These are phyloP conservation scores for Achlya flavicornis DNA, from an alignment of 2,888 invertebrate species.

Conservation along the genomic window DNA sequence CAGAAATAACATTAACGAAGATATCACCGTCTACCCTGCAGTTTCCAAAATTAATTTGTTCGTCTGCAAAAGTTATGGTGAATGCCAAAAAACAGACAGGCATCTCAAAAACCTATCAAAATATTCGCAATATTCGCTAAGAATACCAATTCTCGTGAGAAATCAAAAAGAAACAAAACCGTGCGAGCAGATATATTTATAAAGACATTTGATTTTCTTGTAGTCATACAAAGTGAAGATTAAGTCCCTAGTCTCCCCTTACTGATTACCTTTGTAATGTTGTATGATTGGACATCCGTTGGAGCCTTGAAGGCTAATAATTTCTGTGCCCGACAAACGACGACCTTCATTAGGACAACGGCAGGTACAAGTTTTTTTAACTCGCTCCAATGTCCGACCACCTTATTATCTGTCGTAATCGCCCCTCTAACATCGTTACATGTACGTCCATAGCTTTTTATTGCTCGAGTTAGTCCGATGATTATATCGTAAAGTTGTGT, in stretches of 20 bases:
- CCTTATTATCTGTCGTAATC: constrained; percentile 64
- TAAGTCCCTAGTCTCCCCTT: constrained; percentile 32
- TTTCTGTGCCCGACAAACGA: constrained; percentile 43
- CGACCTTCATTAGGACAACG: constrained; percentile 70
- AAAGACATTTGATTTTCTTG: constrained; percentile 22
- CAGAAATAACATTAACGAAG: too few relatives aligned
- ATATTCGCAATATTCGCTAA: neutral
- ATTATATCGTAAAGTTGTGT: constrained; percentile 37
- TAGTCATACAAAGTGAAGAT: constrained; percentile 24
- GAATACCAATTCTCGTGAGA: neutral
- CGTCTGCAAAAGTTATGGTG: neutral
- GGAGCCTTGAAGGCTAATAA: constrained; percentile 44
- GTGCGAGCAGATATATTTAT: constrained; percentile 1
- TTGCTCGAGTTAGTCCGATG: constrained; percentile 37
- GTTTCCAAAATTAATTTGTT: too few relatives aligned
- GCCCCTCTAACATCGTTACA: constrained; percentile 41
- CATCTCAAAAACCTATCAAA: neutral
- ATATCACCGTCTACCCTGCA: too few relatives aligned
- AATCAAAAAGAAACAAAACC: neutral
- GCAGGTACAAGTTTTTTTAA: constrained; percentile 75
- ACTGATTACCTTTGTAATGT: constrained; percentile 41
- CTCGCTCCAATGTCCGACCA: constrained; percentile 48
- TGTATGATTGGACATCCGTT: constrained; percentile 43
- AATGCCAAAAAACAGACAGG: constrained; percentile 1
- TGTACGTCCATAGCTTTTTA: constrained; percentile 48